Conservation (phyloP, 2,888 invertebrate species). For the Euphydryas editha region DNA sequence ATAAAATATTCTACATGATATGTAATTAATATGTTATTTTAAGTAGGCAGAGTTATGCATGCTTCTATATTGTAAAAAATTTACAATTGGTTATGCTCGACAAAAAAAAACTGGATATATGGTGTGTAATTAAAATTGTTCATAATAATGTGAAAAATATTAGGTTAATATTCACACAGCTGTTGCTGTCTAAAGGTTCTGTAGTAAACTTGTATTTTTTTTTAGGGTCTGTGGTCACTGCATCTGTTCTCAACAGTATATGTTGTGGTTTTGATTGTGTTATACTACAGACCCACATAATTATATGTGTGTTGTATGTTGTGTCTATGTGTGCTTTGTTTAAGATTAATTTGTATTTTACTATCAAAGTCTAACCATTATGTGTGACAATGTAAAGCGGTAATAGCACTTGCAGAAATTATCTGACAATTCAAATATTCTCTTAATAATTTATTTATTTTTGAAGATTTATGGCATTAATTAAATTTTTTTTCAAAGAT, state of each 20-base stretch:
- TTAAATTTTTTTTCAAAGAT: too few relatives aligned
- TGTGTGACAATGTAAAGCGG: too few relatives aligned
- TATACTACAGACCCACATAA: neutral
- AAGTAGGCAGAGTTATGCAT: neutral
- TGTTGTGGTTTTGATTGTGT: neutral
- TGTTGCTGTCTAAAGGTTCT: slow-evolving; percentile 2
- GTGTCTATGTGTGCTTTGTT: neutral
- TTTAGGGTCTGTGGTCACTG: neutral
- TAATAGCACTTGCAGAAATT: too few relatives aligned
- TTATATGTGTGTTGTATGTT: neutral
- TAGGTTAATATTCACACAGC: neutral
- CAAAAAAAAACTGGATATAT: neutral
- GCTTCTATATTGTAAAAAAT: neutral
- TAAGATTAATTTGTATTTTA: too few relatives aligned
- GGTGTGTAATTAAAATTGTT: neutral
- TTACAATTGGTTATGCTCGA: neutral
- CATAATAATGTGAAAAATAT: neutral
- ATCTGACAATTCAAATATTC: too few relatives aligned
- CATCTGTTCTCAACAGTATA: neutral
- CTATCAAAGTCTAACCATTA: too few relatives aligned
- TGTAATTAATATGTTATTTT: slow-evolving; percentile 11
- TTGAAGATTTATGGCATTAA: too few relatives aligned
- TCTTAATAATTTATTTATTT: too few relatives aligned
- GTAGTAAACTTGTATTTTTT: neutral
- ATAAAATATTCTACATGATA: neutral